Evolutionary conservation across 2,888 invertebrate species (phyloP).

Genomic region (Iselma pallidipennis): DNA sequence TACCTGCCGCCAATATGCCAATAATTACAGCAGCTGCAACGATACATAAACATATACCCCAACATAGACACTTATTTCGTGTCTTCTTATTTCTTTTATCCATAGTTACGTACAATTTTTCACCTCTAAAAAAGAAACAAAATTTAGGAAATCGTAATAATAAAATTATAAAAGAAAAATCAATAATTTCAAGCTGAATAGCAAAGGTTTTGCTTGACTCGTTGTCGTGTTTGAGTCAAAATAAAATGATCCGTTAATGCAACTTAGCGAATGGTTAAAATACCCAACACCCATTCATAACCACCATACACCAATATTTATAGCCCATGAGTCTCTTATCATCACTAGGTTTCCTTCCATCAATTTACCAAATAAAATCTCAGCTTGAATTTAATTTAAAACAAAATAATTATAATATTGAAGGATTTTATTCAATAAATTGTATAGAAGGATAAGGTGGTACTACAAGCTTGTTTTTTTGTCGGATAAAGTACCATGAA

Average conservation of each 20-base stretch:
- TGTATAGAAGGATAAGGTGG: background rate
- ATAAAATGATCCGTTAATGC: too few relatives aligned
- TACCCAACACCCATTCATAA: constrained; percentile 47
- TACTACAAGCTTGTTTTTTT: background rate
- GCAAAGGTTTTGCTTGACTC: background rate
- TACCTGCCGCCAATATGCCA: constrained; percentile 76
- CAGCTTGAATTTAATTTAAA: too few relatives aligned
- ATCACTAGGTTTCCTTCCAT: background rate
- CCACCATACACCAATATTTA: constrained; percentile 41
- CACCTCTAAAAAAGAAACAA: constrained; percentile 76
- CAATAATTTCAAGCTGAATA: background rate
- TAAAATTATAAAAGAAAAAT: too few relatives aligned
- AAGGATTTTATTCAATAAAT: background rate
- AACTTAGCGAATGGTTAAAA: background rate
- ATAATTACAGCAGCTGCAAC: constrained; percentile 69
- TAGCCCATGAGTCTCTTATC: constrained; percentile 19
- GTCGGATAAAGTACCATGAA: background rate
- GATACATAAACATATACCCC: constrained; percentile 69
- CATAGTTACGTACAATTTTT: constrained; percentile 80
- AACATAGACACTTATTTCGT: constrained; percentile 68
- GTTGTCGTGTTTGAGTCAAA: too few relatives aligned
- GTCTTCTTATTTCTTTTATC: constrained; percentile 74
- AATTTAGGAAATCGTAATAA: too few relatives aligned
- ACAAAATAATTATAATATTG: too few relatives aligned
- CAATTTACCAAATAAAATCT: background rate